Conservation (phyloP, 2,888 invertebrate genomes). For the Drosophila cognata region DNA sequence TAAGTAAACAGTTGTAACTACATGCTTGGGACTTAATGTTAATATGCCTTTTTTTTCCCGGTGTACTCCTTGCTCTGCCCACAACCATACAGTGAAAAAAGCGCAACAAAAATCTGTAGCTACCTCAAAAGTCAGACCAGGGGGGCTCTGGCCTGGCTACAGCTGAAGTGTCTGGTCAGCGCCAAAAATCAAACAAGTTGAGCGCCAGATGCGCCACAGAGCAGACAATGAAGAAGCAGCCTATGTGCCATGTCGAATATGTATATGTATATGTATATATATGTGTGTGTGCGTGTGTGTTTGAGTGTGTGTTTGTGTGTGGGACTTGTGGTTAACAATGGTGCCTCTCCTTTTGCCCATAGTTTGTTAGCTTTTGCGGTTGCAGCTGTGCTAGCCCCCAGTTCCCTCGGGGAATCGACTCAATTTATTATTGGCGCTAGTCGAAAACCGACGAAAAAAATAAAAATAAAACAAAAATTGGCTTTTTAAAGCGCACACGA, state of each 20-base stretch:
- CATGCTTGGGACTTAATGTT: neutral
- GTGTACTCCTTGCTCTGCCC: neutral
- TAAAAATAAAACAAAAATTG: slow-evolving; percentile 54
- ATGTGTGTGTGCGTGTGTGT: slow-evolving; percentile 21
- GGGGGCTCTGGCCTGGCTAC: neutral
- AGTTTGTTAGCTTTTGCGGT: slow-evolving; percentile 71
- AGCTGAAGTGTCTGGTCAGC: slow-evolving; percentile 58
- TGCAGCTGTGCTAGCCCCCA: slow-evolving; percentile 56
- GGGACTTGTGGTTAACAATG: slow-evolving; percentile 72
- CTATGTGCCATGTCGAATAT: slow-evolving; percentile 32
- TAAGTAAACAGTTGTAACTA: neutral
- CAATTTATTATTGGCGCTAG: slow-evolving; percentile 77
- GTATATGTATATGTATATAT: slow-evolving; percentile 14
- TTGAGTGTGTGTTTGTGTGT: slow-evolving; percentile 22
- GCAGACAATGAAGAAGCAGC: slow-evolving; percentile 62
- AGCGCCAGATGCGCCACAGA: slow-evolving; percentile 61
- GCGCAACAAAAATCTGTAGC: slow-evolving; percentile 46
- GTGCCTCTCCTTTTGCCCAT: slow-evolving; percentile 58
- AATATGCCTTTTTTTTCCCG: neutral
- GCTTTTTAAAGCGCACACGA: slow-evolving; percentile 68
- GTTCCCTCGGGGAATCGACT: slow-evolving; percentile 70
- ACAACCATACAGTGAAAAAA: slow-evolving; percentile 27
- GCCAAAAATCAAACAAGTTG: slow-evolving; percentile 65
- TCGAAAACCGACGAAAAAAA: slow-evolving; percentile 33
- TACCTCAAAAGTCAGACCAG: slow-evolving; percentile 56